These are phyloP conservation scores for Papilio glaucus DNA, from an alignment of 1,140 invertebrate genomes.

Conservation along the genomic window DNA sequence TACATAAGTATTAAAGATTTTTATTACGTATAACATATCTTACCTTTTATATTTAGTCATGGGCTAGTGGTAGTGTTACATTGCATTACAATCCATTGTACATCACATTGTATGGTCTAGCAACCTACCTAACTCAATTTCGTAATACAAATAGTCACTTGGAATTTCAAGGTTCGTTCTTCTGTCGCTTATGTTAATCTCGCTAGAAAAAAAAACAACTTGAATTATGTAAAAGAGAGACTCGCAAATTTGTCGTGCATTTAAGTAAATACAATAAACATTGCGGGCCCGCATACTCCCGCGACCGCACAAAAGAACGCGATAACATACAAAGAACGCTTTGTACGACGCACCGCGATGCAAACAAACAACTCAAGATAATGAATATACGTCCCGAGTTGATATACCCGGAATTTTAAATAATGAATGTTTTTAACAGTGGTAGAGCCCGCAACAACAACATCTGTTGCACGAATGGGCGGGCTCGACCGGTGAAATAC, in stretches of 20 bases:
- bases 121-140: background rate
- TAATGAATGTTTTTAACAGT: too few relatives aligned
- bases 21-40: too few relatives aligned
- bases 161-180: background rate
- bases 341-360: background rate
- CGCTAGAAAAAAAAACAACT: background rate
- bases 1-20: too few relatives aligned
- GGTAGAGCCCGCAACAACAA: too few relatives aligned
- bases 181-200: background rate
- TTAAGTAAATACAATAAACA: background rate
- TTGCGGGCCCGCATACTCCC: background rate
- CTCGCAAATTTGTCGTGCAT: background rate
- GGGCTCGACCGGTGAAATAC: too few relatives aligned
- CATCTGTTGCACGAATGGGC: too few relatives aligned
- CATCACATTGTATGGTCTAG: too few relatives aligned
- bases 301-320: background rate
- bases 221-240: background rate
- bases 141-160: background rate
- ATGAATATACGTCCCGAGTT: background rate
- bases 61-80: too few relatives aligned
- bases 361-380: constrained; percentile 3
- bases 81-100: too few relatives aligned
- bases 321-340: constrained; percentile 8
- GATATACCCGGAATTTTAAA: background rate
- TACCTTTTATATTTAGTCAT: too few relatives aligned